Base-by-base conservation (phyloP, 2,113 vertebrate species). In the Acanthochromis polyacanthus region DNA sequence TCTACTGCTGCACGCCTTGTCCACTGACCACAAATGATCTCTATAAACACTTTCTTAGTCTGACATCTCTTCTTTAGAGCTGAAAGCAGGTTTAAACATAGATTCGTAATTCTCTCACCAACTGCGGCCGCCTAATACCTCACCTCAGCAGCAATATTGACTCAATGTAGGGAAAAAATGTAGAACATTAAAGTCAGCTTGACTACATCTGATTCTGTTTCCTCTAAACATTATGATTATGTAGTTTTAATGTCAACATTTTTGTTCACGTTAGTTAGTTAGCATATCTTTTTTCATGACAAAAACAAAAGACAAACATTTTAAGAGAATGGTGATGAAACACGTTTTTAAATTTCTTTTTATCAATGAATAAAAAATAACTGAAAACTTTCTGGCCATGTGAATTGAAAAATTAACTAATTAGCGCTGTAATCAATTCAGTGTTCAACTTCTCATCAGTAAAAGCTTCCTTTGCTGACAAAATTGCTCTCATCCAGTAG, bases 1-100 rank as follows among this genome's bases (percentile, higher is more conserved):
- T 92, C 88, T 89, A 81, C 80, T 68, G 75, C 80, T 61, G 76
- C 85, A 81, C 89, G 91, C 86, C 91, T 87, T 83, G 84, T 88
- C 85, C 80, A 72, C 81, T 88, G 82, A 90, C 89, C 88, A 86
- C 76, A 78, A 78, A 78, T 88, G 85, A 91, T 90, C 85, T 85
- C 74, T 32, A 69, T 83, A 81, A 92, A 91, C 87, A 88, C 74
- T 83, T 75, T 79, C 82, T 75, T 75, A 69, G 71, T 66, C 75
- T 53, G 78, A 76, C 82, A 67, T 80, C 57, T 65, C 66, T 78
- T 40, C 55, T 80, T 77, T 52, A 68, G 75, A 76, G 72, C 78
- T 10, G 62, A 75, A 83, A 66, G 75, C 73, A 84, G 80, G 76
- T 91, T 84, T 80, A 86, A 84, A 88, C 75, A 78, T 20, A 58